These are phyloP conservation scores for Mormyrus proboscirostris DNA, from an alignment of 2,797 vertebrate species.

Conservation along the genomic window DNA sequence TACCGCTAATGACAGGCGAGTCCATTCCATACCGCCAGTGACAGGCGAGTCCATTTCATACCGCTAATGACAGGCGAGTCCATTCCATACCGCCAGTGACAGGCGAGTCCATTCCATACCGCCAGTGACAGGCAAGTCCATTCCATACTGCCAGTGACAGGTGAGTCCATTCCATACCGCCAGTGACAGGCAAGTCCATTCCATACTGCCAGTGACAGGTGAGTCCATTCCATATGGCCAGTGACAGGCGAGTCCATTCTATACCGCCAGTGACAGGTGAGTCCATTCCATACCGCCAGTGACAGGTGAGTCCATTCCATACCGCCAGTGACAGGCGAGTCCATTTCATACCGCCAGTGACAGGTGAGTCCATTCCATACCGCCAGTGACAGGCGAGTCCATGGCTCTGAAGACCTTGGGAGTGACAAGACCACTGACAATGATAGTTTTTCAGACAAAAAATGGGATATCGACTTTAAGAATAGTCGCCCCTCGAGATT, in stretches of 20 bases:
- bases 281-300: conserved; percentile 64
- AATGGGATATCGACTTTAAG: neutral
- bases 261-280: no score
- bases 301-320: neutral
- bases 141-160: conserved; percentile 7
- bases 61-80: no score
- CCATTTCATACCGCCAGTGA: neutral
- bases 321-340: neutral
- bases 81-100: no score
- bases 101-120: no score
- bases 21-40: neutral
- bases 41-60: no score
- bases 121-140: conserved; percentile 39
- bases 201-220: no score
- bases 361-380: no score
- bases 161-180: no score
- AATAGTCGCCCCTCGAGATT: neutral
- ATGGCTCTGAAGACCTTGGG: conserved; percentile 32
- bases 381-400: conserved; percentile 30
- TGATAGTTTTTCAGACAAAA: neutral
- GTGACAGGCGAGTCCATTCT: conserved; percentile 33
- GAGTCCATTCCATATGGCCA: no score
- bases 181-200: no score
- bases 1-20: neutral
- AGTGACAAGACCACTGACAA: neutral